These are phyloP conservation scores for Antigone vipio DNA, from an alignment of 2,113 vertebrate genomes.

Conservation along the genomic window DNA sequence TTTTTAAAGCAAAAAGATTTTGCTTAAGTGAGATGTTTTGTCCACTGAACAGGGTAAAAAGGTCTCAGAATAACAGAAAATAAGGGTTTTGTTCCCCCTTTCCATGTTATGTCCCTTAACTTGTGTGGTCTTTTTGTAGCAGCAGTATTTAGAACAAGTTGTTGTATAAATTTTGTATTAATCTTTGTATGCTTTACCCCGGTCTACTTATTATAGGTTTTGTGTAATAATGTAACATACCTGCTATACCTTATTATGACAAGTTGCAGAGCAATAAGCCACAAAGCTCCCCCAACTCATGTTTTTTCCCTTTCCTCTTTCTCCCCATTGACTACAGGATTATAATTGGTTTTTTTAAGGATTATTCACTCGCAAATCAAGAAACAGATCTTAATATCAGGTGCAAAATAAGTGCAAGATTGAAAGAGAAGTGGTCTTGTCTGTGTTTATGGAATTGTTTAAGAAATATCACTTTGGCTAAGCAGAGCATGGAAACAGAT, in stretches of 20 bases:
- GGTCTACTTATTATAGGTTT: neutral
- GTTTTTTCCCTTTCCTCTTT: neutral
- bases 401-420: constrained; percentile 4
- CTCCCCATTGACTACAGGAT: neutral
- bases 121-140: neutral
- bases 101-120: neutral
- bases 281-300: neutral
- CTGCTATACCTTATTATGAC: neutral
- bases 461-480: constrained; percentile 33
- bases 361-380: constrained; percentile 7
- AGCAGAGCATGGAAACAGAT: constrained; percentile 27
- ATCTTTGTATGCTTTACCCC: neutral
- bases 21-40: neutral
- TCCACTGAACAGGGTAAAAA: neutral
- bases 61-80: neutral
- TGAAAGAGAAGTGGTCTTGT: neutral
- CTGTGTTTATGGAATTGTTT: constrained; percentile 42
- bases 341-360: neutral
- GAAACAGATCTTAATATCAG: neutral
- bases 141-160: constrained; percentile 3
- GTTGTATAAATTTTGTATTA: neutral
- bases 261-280: constrained; percentile 5
- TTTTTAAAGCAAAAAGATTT: neutral
- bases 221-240: neutral
- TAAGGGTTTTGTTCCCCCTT: neutral